Evolutionary conservation across 2,113 vertebrate species (phyloP), one percentile per base, ranked within the genome.

Genomic region (Anguilla rostrata): DNA sequence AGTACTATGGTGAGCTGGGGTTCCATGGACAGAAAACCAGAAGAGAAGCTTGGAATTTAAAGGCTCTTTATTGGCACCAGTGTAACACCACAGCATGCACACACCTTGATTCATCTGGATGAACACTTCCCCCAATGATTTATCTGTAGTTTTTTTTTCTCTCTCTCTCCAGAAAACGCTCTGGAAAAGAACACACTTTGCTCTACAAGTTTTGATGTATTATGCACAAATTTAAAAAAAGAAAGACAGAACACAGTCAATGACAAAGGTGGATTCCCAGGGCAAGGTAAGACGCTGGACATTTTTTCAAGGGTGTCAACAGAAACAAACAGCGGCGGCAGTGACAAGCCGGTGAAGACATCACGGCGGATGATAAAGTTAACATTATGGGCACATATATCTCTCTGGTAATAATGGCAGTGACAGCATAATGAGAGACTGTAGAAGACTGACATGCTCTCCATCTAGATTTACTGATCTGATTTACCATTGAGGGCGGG

Each of bases 361-460:
- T 75, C 71, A 75, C 11, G 71, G 71, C 26, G 11, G 71, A 75
- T 75, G 71, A 75, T 75, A 34, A 75, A 75, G 71, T 75, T 34
- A n/a, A 11, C 71, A 34, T 75, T 14, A 75, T 12, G n/a, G 71
- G n/a, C 71, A 34, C 71, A 75, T 75, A 75, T 26, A 75, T 75
- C 71, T 75, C n/a, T 34, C 26, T 34, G 71, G 71, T 75, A 26
- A 75, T 75, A 29, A 75, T 75, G 34, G 71, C 71, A 29, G 71
- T 75, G 71, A 75, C 71, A 75, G 71, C n/a, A 34, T 75, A 75
- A 75, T 75, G 71, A 75, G 22, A 66, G 71, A 29, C 71, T 34
- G 71, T 29, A 75, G 7, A n/a, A 75, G 71, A 75, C 26, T 75
- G 71, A 75, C 71, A 34, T 34, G n/a, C n/a, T 75, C 71, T 75